Base-by-base conservation (phyloP, 1,140 invertebrate genomes). In the Colletes gigas region DNA sequence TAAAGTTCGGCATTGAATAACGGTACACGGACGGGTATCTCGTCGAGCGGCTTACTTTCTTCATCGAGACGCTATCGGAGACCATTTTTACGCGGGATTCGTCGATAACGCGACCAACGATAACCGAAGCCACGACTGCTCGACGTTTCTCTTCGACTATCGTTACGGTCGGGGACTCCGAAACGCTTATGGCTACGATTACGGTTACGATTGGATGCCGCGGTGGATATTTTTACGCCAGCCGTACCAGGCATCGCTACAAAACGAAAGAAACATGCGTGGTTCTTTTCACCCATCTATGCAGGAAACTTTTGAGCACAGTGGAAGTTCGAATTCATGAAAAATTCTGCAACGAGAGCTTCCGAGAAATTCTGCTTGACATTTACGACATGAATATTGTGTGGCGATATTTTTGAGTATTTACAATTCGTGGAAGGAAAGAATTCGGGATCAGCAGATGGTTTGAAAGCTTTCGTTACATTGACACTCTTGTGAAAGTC, bases 101-200 rank as follows among this genome's bases (percentile, higher is more conserved):
- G 5, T n/a, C 4, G 54, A 8, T 57, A 14, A 15, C 19, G 21
- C 10, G 39, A 17, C 50, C 30, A 30, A 30, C 30, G 30, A 30
- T 67, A 59, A 67, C 67, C 52, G 17, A 47, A 39, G 17, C 14
- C 17, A 47, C 17, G 54, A 74, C 74, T 67, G 7, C 55, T 15
- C 15, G 55, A 9, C n/a, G n/a, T 19, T 65, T 7, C 14, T 21
- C 19, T 15, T 15, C 39, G 50, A 47, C 68, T 59, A 50, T 65
- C 79, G 79, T 88, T 84, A 84, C 84, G 70, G 82, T 76, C 69
- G 59, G 67, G 71, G 69, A 82, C 68, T 69, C 57, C 62, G 81
- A 83, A 81, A 83, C 30, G 69, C 14, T 78, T 72, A 81, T 60
- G 78, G 54, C 55, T 77, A 85, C 62, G 60, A 12, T 71, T 75